Evolutionary conservation across 1,140 invertebrate genomes (phyloP).

Genomic region (Maconellicoccus hirsutus): DNA sequence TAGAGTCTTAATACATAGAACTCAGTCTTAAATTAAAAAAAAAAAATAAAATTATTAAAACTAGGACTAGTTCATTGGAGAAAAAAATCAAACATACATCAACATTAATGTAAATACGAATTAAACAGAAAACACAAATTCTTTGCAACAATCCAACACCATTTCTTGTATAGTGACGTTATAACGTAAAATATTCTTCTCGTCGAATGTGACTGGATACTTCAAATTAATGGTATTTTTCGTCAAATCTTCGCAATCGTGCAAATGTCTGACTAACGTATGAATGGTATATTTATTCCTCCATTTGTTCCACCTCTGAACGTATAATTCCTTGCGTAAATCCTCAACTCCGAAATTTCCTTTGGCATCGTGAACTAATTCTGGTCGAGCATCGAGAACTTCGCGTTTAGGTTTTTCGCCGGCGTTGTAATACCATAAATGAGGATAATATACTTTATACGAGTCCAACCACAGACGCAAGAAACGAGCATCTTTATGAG

Average conservation of each 20-base stretch:
- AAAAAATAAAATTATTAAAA: too few species aligned
- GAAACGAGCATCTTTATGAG: constrained; percentile 33
- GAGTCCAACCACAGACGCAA: constrained; percentile 32
- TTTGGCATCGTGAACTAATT: constrained; percentile 30
- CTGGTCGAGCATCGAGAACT: constrained; percentile 30
- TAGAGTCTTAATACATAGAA: too few species aligned
- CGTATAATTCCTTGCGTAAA: constrained; percentile 14
- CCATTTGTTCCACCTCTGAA: constrained; percentile 24
- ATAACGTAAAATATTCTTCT: constrained; percentile 27
- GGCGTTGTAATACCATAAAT: constrained; percentile 34
- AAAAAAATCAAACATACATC: too few species aligned
- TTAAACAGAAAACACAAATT: constrained; percentile 12
- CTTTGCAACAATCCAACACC: constrained; percentile 25
- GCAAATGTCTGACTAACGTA: constrained; percentile 25
- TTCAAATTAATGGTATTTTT: constrained; percentile 22
- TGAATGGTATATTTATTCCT: constrained; percentile 28
- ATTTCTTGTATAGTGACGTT: constrained; percentile 25
- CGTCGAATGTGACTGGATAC: constrained; percentile 27
- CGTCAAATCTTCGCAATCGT: constrained; percentile 3
- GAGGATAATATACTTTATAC: constrained; percentile 31
- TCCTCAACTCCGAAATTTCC: constrained; percentile 28
- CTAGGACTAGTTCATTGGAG: too few species aligned
- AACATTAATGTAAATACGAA: too few species aligned
- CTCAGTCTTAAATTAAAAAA: too few species aligned
- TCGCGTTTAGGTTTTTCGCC: constrained; percentile 31